Evolutionary conservation across 2,797 vertebrate genomes (phyloP).

Genomic region (Danio jaintianensis): DNA sequence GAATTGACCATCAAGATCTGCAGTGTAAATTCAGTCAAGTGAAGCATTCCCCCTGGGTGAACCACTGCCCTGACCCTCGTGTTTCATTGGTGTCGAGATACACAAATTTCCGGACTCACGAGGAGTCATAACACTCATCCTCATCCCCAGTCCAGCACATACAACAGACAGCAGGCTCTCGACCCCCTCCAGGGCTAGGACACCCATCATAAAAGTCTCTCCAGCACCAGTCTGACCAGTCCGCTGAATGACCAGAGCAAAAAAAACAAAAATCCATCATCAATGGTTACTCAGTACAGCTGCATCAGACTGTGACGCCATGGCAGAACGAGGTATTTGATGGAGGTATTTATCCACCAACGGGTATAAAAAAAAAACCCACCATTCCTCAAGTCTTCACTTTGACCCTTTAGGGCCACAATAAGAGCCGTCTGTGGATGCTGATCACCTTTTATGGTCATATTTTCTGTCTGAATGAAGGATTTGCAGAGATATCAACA

Average conservation of each 20-base stretch:
- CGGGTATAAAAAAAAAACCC: slow-evolving; percentile 54
- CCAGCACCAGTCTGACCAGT: slow-evolving; percentile 55
- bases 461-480: slow-evolving; percentile 29
- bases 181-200: slow-evolving; percentile 24
- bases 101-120: slow-evolving; percentile 56
- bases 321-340: slow-evolving; percentile 52
- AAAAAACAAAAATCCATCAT: slow-evolving; percentile 63
- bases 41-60: slow-evolving; percentile 48
- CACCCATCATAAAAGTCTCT: slow-evolving; percentile 22
- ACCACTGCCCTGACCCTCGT: slow-evolving; percentile 19
- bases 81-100: slow-evolving; percentile 63
- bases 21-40: too few relatives aligned
- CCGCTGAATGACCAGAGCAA: slow-evolving; percentile 60
- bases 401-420: slow-evolving; percentile 40
- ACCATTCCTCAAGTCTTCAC: slow-evolving; percentile 31
- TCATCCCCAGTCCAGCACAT: slow-evolving; percentile 51
- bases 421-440: slow-evolving; percentile 33
- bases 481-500: slow-evolving; percentile 38
- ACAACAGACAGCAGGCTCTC: slow-evolving; percentile 61
- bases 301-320: slow-evolving; percentile 75
- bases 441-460: slow-evolving; percentile 71
- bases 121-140: slow-evolving; percentile 50
- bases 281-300: slow-evolving; percentile 56
- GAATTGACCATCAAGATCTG: too few relatives aligned
- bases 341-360: slow-evolving; percentile 58